Conservation (phyloP, 1,140 invertebrate species). For the Trachelipus rathkii region DNA sequence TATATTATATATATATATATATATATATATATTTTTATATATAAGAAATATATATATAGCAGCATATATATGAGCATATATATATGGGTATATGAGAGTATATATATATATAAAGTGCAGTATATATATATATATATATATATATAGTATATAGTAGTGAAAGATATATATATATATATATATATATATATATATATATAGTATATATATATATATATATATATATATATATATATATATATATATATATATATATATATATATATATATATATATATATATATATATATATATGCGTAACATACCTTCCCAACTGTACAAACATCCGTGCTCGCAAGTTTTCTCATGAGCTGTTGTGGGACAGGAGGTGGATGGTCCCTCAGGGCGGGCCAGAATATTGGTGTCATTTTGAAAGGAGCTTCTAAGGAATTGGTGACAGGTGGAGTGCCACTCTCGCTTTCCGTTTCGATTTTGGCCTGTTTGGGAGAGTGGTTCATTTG, state of each 20-base stretch:
- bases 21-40: too few relatives aligned
- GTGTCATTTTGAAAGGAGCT: not conserved
- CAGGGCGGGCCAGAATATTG: constrained; percentile 40
- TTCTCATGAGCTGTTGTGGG: constrained; percentile 43
- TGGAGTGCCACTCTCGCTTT: not conserved
- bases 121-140: not conserved
- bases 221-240: not conserved
- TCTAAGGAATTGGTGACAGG: not conserved
- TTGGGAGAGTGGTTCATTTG: not conserved
- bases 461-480: not conserved
- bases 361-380: constrained; percentile 43
- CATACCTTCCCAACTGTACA: constrained; percentile 42
- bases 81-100: too few relatives aligned
- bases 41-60: too few relatives aligned
- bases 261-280: constrained; percentile 10
- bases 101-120: too few relatives aligned
- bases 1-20: too few relatives aligned
- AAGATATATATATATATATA: constrained; percentile 17
- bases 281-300: not conserved
- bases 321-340: constrained; percentile 41
- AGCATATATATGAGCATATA: too few relatives aligned
- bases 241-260: constrained; percentile 12
- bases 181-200: constrained; percentile 1
- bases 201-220: too few relatives aligned
- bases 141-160: constrained; percentile 6